Evolutionary conservation across 2,113 vertebrate species (phyloP).

Genomic region (Polypterus senegalus): DNA sequence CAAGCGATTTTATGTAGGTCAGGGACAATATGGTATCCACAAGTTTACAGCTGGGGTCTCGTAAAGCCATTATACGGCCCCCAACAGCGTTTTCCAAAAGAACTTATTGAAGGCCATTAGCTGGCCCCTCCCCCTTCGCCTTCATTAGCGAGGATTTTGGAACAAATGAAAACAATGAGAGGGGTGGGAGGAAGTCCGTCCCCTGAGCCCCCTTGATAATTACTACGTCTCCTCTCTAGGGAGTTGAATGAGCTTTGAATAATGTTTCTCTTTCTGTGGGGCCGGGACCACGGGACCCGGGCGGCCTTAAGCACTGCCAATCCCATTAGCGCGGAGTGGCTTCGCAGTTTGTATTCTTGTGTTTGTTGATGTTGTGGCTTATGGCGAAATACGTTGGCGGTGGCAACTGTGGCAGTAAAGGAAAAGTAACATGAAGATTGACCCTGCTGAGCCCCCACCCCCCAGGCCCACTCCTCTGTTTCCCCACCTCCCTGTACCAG

Average conservation of each 20-base stretch:
- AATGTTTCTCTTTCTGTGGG: slow-evolving; percentile 67
- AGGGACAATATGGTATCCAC: slow-evolving; percentile 38
- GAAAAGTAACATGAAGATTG: too few relatives aligned
- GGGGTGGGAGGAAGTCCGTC: slow-evolving; percentile 58
- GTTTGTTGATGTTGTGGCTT: slow-evolving; percentile 17
- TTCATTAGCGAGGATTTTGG: slow-evolving; percentile 67
- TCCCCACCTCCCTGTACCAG: too few relatives aligned
- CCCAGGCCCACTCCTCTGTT: too few relatives aligned
- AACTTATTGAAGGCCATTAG: slow-evolving; percentile 67
- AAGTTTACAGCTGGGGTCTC: slow-evolving; percentile 34
- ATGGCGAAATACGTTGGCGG: slow-evolving; percentile 5
- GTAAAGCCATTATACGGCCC: slow-evolving; percentile 33
- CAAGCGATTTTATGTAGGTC: slow-evolving; percentile 41
- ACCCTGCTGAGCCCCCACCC: too few relatives aligned
- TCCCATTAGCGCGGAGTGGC: slow-evolving; percentile 65
- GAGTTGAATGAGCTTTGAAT: slow-evolving; percentile 63
- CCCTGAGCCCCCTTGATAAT: slow-evolving; percentile 63
- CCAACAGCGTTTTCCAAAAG: slow-evolving; percentile 36
- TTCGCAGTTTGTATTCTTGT: slow-evolving; percentile 23
- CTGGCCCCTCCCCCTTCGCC: slow-evolving; percentile 36
- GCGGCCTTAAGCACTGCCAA: slow-evolving; percentile 58
- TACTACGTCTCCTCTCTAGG: slow-evolving; percentile 55
- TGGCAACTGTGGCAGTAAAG: slow-evolving; percentile 10
- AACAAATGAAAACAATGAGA: slow-evolving; percentile 66
- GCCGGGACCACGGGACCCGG: slow-evolving; percentile 52